Evolutionary conservation across 2,113 vertebrate species (phyloP), one percentile per base, ranked within the genome.

Genomic region (Brachyistius frenatus): DNA sequence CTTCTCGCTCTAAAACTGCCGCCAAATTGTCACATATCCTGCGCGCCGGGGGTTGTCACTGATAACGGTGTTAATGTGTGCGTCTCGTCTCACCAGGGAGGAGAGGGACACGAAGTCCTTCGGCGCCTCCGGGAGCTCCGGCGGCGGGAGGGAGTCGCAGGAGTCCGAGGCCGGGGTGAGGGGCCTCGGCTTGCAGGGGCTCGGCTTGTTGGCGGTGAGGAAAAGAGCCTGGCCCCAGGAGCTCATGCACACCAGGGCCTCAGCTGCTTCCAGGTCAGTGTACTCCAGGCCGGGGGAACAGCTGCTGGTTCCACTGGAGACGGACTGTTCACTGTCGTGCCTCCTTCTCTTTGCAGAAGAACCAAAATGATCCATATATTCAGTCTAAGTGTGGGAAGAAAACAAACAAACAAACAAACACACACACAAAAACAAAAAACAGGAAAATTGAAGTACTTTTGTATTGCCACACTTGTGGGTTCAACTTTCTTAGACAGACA

Each of bases 211-310:
- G 0, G 73, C 15, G 64, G 71, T 3, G 15, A 73, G 76, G 47
- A 90, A 86, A 46, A 94, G 89, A 57, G 95, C 94, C 84, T 96
- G 98, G 64, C 96, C 96, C 98, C 97, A 98, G 13, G 97, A 96
- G 80, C 98, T 99, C 98, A 99, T 99, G 66, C 96, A 99, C 81
- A 99, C 96, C 76, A 99, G 94, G 0, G 96, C 97, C 81, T 99
- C 97, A 0, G 98, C 98, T 0, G 98, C 98, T 86, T 99, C 98
- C 1, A 99, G 95, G 89, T 99, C 98, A 0, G 96, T 98, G 92
- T 97, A 97, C 89, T 98, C 97, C 91, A 97, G 84, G 65, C 92
- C 76, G 16, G 80, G 58, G 47, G 49, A 73, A 32, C 70, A 73
- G 0, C 65, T 56, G 52, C 71, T 32, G 64, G 78, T 57, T 62